Evolutionary conservation across 1,140 invertebrate species (phyloP).

Genomic region (Tetragnatha versicolor): DNA sequence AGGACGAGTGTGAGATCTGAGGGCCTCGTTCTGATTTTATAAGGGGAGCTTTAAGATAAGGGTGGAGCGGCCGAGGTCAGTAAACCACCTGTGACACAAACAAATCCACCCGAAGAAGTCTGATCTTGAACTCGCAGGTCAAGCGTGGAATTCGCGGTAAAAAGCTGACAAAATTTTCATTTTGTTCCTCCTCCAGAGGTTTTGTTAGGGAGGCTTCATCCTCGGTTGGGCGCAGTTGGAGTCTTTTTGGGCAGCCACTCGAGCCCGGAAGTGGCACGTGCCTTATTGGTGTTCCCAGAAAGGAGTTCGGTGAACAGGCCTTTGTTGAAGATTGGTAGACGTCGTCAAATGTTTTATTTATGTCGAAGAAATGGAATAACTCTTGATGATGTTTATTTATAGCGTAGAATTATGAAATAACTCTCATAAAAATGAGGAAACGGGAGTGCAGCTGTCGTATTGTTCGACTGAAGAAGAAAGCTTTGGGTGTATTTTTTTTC

Average conservation of each 20-base stretch:
- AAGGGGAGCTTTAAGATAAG: background rate
- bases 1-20: background rate
- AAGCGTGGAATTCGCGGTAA: slow-evolving; percentile 41
- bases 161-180: background rate
- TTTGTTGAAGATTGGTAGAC: too few species aligned
- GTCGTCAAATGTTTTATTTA: too few species aligned
- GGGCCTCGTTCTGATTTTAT: background rate
- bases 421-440: too few species aligned
- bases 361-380: too few species aligned
- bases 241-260: background rate
- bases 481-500: too few species aligned
- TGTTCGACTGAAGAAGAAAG: too few species aligned
- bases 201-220: background rate
- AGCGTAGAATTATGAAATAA: too few species aligned
- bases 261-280: background rate
- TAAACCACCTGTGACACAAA: slow-evolving; percentile 26
- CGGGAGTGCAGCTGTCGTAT: too few species aligned
- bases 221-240: background rate
- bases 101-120: background rate
- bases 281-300: background rate
- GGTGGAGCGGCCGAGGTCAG: slow-evolving; percentile 31
- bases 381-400: too few species aligned
- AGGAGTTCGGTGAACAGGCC: background rate
- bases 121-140: slow-evolving; percentile 20
- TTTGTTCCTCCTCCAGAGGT: background rate